These are phyloP conservation scores for Leptoteleia sp. DNA, from an alignment of 1,140 invertebrate species.

Conservation along the genomic window DNA sequence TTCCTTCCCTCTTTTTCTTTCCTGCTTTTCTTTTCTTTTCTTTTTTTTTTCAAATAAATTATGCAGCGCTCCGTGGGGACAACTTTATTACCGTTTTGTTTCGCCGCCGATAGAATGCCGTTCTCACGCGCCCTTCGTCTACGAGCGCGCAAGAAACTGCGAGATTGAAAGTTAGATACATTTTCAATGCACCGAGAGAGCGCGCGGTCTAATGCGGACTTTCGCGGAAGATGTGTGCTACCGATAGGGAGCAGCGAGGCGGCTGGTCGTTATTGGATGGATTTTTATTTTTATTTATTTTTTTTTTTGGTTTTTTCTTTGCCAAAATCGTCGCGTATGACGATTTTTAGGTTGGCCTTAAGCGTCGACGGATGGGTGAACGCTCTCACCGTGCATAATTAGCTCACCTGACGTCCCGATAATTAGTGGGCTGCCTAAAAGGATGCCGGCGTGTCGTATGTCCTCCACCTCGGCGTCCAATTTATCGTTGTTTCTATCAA, in stretches of 20 bases:
- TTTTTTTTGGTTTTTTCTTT: too few species aligned
- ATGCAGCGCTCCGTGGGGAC: conserved; percentile 18
- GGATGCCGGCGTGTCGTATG: conserved; percentile 72
- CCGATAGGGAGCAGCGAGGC: conserved; percentile 4
- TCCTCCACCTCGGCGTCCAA: conserved; percentile 74
- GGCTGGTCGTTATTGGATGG: conserved; percentile 13
- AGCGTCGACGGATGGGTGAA: too few species aligned
- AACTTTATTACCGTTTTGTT: conserved; percentile 56
- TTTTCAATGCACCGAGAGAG: conserved; percentile 42
- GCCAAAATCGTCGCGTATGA: conserved; percentile 11
- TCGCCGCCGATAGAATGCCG: conserved; percentile 31
- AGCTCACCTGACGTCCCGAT: conserved; percentile 71
- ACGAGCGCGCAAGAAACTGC: conserved; percentile 32
- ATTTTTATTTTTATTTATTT: too few species aligned
- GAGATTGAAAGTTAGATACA: conserved; percentile 60
- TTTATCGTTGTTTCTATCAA: conserved; percentile 72
- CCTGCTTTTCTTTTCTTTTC: too few species aligned
- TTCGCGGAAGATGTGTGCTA: conserved; percentile 44
- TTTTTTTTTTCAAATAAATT: too few species aligned
- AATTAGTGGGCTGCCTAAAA: conserved; percentile 73
- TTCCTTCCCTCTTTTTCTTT: too few species aligned
- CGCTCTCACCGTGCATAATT: conserved; percentile 32
- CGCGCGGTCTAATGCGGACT: conserved; percentile 43
- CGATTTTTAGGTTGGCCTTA: too few species aligned
- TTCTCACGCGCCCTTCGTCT: conserved; percentile 52